phyloP scores from a whole-genome alignment of 2,113 vertebrate species.

The Pogona vitticeps region DNA sequence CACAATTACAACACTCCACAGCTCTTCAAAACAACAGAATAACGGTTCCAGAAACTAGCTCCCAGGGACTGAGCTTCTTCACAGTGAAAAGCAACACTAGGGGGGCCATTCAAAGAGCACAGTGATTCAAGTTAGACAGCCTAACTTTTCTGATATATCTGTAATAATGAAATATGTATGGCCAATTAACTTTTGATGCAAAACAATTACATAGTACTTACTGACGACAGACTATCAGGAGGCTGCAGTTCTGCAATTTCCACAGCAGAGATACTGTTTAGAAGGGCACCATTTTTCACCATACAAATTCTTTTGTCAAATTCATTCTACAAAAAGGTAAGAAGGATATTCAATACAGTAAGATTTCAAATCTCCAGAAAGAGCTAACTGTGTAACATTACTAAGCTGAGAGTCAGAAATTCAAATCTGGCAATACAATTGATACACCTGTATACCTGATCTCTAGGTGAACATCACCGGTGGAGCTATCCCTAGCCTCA shows the following conservation, averaged over 20 bases:
- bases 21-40: neutral
- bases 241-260: conserved; percentile 43
- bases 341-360: neutral
- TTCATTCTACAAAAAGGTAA: conserved; percentile 69
- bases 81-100: neutral
- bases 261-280: conserved; percentile 61
- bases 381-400: too few relatives aligned
- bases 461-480: neutral
- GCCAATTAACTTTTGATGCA: neutral
- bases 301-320: conserved; percentile 79
- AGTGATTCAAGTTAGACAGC: neutral
- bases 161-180: neutral
- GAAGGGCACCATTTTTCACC: conserved; percentile 69
- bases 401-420: neutral
- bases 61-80: neutral
- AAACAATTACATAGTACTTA: conserved; percentile 59
- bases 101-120: neutral
- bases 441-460: neutral
- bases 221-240: conserved; percentile 48
- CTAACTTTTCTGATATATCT: neutral
- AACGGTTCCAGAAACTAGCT: neutral
- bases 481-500: neutral
- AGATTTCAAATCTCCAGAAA: neutral
- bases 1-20: neutral
- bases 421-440: neutral